Base-by-base conservation (phyloP, 1,140 invertebrate species). In the Drosophila pectinifera region DNA sequence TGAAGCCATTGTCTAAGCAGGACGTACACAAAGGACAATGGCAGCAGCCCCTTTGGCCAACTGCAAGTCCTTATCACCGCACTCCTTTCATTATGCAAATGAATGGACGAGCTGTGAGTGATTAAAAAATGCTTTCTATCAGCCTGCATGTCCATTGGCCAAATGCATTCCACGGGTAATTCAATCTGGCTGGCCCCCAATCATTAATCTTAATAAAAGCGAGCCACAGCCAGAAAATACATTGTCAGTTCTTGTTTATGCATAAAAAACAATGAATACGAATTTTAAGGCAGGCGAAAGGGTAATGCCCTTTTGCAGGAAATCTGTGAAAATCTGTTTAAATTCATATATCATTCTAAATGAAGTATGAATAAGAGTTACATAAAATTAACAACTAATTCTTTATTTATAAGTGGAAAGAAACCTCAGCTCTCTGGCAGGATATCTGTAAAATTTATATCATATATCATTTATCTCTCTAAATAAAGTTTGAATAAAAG, bases 181-280 rank as follows among this genome's bases (percentile, higher is more conserved):
- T 77, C 49, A 83, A 88, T 89, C 67, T 54, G 63, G 64, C 73
- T 57, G 34, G 41, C 48, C 18, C 28, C 45, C 56, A 73, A 84
- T 89, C 84, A 89, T 89, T 89, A 89, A 89, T 89, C 84, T 89
- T 80, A 74, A 89, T 89, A 84, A 80, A 89, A 84, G 61, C 59
- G 48, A n/a, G 73, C 45, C 49, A 57, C 57, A 64, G 38, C 22
- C 51, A 53, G 70, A 61, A 69, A 31, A 45, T 28, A 75, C 57
- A 48, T 42, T 74, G 59, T 74, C 67, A 63, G 73, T 56, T 73
- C 58, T 64, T 36, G 45, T 64, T 55, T 57, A 55, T 74, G 59
- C 55, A 73, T 55, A 58, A 78, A 49, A 59, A 75, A 22, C 36
- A n/a, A 38, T 72, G 42, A 20, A 5, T 2, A 1, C 38, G 10